A percentile compares a stretch with the other conserved stretches of the same genome.
Conservation (phyloP, 2,888 invertebrate genomes). For the Hypolimnas misippus region DNA sequence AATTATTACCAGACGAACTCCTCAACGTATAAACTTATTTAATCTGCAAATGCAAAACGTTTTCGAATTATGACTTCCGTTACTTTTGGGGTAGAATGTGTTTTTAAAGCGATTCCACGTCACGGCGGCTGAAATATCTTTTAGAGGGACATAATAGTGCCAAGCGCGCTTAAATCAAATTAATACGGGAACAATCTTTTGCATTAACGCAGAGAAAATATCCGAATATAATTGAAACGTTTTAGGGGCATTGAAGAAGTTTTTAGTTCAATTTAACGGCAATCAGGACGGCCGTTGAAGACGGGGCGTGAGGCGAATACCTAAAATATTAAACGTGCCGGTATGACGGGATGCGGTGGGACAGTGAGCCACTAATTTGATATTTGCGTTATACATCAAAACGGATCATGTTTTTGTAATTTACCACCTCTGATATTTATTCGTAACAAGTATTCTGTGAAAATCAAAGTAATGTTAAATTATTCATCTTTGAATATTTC, state of each 20-base stretch:
- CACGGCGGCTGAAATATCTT: slow-evolving; percentile 41
- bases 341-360: slow-evolving; percentile 65
- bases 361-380: slow-evolving; percentile 69
- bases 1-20: slow-evolving; percentile 62
- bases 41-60: slow-evolving; percentile 71
- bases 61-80: slow-evolving; percentile 61
- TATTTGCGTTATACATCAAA: slow-evolving; percentile 59
- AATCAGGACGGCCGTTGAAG: slow-evolving; percentile 83
- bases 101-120: slow-evolving; percentile 43
- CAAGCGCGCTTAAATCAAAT: slow-evolving; percentile 36
- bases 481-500: not conserved
- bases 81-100: slow-evolving; percentile 54
- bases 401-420: slow-evolving; percentile 36
- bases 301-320: slow-evolving; percentile 79
- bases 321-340: slow-evolving; percentile 80
- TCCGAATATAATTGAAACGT: slow-evolving; percentile 76
- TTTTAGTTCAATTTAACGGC: slow-evolving; percentile 84
- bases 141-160: slow-evolving; percentile 32
- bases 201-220: slow-evolving; percentile 57
- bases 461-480: not conserved
- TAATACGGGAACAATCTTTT: slow-evolving; percentile 41
- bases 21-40: slow-evolving; percentile 72
- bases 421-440: slow-evolving; percentile 15
- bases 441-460: slow-evolving; percentile 1
- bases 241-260: slow-evolving; percentile 81